These are phyloP conservation scores for Falcunculus frontatus DNA, from an alignment of 2,113 vertebrate species.

Conservation along the genomic window DNA sequence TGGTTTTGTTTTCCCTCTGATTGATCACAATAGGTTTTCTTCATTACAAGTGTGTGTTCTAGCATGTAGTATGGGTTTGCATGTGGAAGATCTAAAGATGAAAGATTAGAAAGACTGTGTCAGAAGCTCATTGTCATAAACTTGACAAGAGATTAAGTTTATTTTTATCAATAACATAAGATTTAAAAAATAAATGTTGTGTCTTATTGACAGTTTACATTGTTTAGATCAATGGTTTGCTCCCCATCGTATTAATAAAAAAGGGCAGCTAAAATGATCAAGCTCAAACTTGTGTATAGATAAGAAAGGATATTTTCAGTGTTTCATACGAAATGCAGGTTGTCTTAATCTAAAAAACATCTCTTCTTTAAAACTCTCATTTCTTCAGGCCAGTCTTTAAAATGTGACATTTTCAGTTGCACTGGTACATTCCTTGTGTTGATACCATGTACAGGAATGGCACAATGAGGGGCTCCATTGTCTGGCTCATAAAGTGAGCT, in stretches of 20 bases:
- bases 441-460: neutral
- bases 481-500: neutral
- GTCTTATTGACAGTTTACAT: neutral
- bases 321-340: neutral
- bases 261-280: neutral
- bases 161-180: neutral
- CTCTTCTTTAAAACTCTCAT: neutral
- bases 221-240: neutral
- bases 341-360: neutral
- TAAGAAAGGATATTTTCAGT: neutral
- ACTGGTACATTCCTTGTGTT: neutral
- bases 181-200: neutral
- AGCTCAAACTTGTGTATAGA: neutral
- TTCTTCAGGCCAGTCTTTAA: neutral
- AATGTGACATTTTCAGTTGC: neutral
- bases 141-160: neutral
- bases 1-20: neutral
- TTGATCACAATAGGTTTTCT: neutral
- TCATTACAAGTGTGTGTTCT: neutral
- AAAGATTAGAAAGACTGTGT: neutral
- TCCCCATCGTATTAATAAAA: neutral
- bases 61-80: neutral
- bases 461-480: accelerated
- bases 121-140: neutral
- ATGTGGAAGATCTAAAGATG: neutral